Base-by-base conservation (phyloP, 2,888 invertebrate genomes). In the Omphaloscelis lunosa region DNA sequence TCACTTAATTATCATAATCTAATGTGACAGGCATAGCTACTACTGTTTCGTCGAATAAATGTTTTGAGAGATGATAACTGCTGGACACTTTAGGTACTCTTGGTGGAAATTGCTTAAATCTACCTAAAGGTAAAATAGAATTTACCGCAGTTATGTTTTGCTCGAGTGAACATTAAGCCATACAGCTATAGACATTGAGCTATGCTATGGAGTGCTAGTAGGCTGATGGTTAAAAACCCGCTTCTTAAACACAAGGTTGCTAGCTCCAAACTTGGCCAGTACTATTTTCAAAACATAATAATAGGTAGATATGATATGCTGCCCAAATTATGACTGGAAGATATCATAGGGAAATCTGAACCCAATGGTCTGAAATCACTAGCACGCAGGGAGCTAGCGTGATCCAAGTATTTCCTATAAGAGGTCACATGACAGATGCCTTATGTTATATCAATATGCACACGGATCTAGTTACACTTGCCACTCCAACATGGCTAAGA, bases 1-100 rank as follows among this genome's bases (percentile, higher is more conserved):
- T 74, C 82, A 77, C 73, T 67, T 65, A 65, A 89, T 87, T 87
- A 89, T 66, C 83, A 87, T 89, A 89, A 84, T 82, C 45, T 84
- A 74, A 89, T 84, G 72, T 85, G 79, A 78, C 76, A 34, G 65
- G 68, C 71, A 69, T 82, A 39, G 70, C 62, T 72, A 71, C 80
- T 77, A 73, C 75, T 69, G 65, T 79, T 77, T 79, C 77, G 34
- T 58, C 53, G 68, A 72, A 78, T 78, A 63, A 53, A 68, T 48
- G 20, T 27, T 53, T 51, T 61, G 15, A 12, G 56, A 41, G 51
- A 20, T n/a, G 34, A 45, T 69, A 58, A 77, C 56, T n/a, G 12
- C 20, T 53, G n/a, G 29, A 34, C 0, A 27, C 53, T 23, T 27
- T 11, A 39, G 9, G 15, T 20, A 17, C 0, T 29, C 8, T 20